phyloP scores from a whole-genome alignment of 1,140 invertebrate species.

The Helicoverpa armigera region DNA sequence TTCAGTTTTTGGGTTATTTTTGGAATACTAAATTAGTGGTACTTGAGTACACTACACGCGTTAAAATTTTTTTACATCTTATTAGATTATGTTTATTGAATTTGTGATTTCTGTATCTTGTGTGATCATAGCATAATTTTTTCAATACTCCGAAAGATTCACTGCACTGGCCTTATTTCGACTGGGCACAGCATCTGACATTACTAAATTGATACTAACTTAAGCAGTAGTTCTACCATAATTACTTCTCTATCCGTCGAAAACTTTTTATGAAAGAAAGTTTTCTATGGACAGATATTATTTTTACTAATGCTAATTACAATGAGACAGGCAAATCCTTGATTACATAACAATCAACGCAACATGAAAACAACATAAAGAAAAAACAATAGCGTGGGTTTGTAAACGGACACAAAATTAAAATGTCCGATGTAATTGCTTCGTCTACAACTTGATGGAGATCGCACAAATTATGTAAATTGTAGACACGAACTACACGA shows the following conservation, averaged over 20 bases:
- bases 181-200: too few relatives aligned
- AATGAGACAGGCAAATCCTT: background rate
- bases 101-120: too few relatives aligned
- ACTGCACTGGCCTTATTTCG: too few relatives aligned
- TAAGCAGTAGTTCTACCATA: too few relatives aligned
- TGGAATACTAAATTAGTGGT: background rate
- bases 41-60: background rate
- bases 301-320: background rate
- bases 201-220: too few relatives aligned
- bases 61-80: background rate
- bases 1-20: background rate
- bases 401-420: conserved; percentile 21
- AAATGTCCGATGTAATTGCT: conserved; percentile 19
- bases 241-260: too few relatives aligned
- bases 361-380: conserved; percentile 28
- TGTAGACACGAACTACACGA: background rate
- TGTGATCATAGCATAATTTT: too few relatives aligned
- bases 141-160: too few relatives aligned
- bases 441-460: conserved; percentile 22
- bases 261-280: too few relatives aligned
- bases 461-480: background rate
- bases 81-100: too few relatives aligned
- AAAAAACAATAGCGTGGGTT: conserved; percentile 15
- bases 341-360: background rate
- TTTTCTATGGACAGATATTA: too few relatives aligned